Conservation (phyloP, 2,888 invertebrate genomes). For the Allophyes oxyacanthae region DNA sequence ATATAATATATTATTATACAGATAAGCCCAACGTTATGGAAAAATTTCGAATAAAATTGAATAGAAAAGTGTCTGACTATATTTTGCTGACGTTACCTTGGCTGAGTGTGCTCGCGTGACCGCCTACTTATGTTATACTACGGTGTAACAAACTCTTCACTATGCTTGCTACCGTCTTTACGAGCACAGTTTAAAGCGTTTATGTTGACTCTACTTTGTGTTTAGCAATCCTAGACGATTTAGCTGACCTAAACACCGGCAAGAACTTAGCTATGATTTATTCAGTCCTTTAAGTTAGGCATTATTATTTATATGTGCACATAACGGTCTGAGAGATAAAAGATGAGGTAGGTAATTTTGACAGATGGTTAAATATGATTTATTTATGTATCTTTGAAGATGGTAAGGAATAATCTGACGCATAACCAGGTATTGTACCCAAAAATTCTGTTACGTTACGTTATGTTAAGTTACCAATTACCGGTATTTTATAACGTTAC, state of each 20-base stretch:
- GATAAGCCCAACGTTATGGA: no score
- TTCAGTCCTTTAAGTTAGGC: slow-evolving; percentile 47
- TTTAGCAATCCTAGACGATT: slow-evolving; percentile 57
- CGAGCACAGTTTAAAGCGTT: slow-evolving; percentile 58
- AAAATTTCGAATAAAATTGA: no score
- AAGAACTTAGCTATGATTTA: slow-evolving; percentile 66
- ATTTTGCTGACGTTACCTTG: no score
- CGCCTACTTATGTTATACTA: slow-evolving; percentile 29
- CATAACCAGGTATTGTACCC: no score
- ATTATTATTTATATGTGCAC: slow-evolving; percentile 14
- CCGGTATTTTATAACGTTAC: no score
- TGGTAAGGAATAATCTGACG: no score
- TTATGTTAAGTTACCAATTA: no score
- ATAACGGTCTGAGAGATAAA: slow-evolving; percentile 6
- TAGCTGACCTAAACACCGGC: slow-evolving; percentile 52
- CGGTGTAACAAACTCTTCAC: slow-evolving; percentile 59
- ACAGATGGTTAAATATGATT: not conserved
- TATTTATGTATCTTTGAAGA: no score
- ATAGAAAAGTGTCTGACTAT: no score
- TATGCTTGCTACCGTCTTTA: slow-evolving; percentile 66
- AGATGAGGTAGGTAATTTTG: slow-evolving; percentile 3
- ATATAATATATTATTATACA: no score
- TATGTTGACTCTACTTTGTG: slow-evolving; percentile 63
- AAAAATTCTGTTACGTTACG: no score
- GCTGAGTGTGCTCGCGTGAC: no score